Base-by-base conservation (phyloP, 2,888 invertebrate species). In the Leptinotarsa haldemani region DNA sequence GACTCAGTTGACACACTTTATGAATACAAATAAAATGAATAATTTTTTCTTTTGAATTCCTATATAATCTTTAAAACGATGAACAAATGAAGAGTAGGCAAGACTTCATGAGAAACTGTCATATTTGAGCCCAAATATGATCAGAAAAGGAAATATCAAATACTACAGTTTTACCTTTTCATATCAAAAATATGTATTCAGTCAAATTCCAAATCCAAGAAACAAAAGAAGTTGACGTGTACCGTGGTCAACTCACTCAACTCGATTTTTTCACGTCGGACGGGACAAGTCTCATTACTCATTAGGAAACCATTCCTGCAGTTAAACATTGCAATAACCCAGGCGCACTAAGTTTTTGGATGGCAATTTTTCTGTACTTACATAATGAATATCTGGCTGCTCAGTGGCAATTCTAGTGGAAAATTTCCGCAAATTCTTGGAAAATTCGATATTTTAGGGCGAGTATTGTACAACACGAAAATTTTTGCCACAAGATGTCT, bases 401-500 rank as follows among this genome's bases (percentile, higher is more conserved):
- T 64, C 61, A 63, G 25, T 68, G 40, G 40, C 70, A 69, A 70
- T 76, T 67, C 68, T 52, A 53, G 20, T 61, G 70, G 66, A 73
- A 71, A 71, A 68, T 74, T 76, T 53, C 50, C 61, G 69, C 65
- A 66, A 72, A 74, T 74, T 76, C 64, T 70, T 69, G 70, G 71
- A 79, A 79, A 79, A 79, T 76, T 79, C 77, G 73, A 79, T 79
- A 77, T 79, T 77, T 71, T 70, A 77, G 78, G 78, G 78, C 78
- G 74, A 78, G 75, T 71, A 75, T 74, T 77, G 78, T 77, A 75
- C 70, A 71, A 80, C 80, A 81, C 78, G 77, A 78, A 79, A 80
- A 80, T 80, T 83, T 82, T 81, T 81, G 83, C 85, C 88, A 88
- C 91, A 92, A 92, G 90, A 92, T 92, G 92, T 92, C 92, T 91